These are phyloP conservation scores for Fopius arisanus DNA, from an alignment of 1,140 invertebrate genomes.

Conservation along the genomic window DNA sequence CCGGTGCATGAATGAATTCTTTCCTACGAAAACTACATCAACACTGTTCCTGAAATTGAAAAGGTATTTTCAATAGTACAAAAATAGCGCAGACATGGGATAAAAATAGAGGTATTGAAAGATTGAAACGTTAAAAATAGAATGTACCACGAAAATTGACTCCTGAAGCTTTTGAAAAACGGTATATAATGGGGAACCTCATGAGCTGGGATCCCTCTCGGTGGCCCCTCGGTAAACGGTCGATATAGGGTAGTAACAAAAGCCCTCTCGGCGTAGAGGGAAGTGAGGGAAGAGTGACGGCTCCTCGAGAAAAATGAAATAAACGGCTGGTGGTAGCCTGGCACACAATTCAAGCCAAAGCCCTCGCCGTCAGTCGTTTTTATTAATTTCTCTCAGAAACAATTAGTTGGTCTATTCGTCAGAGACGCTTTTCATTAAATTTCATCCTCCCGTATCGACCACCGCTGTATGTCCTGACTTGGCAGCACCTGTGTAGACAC, in stretches of 20 bases:
- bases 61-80: too few species aligned
- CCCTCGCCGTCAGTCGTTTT: slow-evolving; percentile 53
- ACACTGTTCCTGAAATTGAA: too few species aligned
- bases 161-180: neutral
- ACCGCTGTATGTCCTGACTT: neutral
- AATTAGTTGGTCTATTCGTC: slow-evolving; percentile 66
- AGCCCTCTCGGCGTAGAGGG: neutral
- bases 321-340: slow-evolving; percentile 17
- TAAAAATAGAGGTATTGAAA: too few species aligned
- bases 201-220: neutral
- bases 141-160: neutral
- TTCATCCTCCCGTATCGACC: slow-evolving; percentile 39
- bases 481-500: neutral
- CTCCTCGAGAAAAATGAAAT: slow-evolving; percentile 24
- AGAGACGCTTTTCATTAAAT: slow-evolving; percentile 63
- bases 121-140: slow-evolving; percentile 9
- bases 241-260: neutral
- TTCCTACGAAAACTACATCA: too few species aligned
- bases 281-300: slow-evolving; percentile 16
- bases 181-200: neutral
- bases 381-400: slow-evolving; percentile 66
- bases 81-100: too few species aligned
- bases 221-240: neutral
- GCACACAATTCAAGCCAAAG: slow-evolving; percentile 24
- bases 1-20: too few species aligned